Conservation (phyloP, 2,797 vertebrate genomes). For the Alcedo atthis region DNA sequence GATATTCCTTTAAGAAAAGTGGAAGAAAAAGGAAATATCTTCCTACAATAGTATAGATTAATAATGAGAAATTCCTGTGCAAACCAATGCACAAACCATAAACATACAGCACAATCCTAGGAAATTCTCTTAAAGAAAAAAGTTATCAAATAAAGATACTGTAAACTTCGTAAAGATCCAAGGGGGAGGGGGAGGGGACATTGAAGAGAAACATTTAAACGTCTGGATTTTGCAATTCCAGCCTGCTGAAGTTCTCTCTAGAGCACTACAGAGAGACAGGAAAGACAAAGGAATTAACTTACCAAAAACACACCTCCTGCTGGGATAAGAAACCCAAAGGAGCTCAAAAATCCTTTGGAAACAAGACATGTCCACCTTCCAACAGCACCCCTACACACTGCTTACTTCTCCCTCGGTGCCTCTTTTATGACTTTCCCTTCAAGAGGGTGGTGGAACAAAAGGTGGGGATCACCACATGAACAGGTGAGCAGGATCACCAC, state of each 20-base stretch:
- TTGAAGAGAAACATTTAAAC: not conserved
- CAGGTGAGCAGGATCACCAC: not conserved
- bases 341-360: not conserved
- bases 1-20: not conserved
- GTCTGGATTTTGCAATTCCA: not conserved
- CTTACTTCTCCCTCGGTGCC: fast-evolving
- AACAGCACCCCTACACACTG: fast-evolving
- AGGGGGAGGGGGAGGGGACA: not conserved
- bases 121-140: not conserved
- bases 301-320: not conserved
- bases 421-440: fast-evolving
- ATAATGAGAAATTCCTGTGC: not conserved
- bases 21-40: not conserved
- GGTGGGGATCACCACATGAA: fast-evolving
- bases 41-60: not conserved
- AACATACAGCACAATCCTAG: not conserved
- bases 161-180: not conserved
- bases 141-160: fast-evolving
- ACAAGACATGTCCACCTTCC: fast-evolving
- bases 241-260: not conserved
- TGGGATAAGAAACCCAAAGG: fast-evolving
- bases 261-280: fast-evolving
- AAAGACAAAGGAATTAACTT: not conserved
- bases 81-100: not conserved
- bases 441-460: fast-evolving